Conservation (phyloP, 2,797 vertebrate genomes). For the Gobionotothen gibberifrons region DNA sequence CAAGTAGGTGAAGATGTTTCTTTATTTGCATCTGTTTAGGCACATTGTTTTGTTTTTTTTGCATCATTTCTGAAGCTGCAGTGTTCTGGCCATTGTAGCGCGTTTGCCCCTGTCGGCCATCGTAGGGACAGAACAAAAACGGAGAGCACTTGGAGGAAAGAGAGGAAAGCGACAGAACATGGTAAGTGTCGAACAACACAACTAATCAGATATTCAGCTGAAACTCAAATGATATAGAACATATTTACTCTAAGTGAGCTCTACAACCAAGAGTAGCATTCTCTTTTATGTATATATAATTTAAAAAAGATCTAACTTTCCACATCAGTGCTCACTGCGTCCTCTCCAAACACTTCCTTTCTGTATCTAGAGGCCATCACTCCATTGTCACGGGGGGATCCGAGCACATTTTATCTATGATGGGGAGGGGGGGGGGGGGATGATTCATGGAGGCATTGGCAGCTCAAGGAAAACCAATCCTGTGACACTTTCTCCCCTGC, state of each 20-base stretch:
- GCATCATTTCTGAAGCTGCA: too few relatives aligned
- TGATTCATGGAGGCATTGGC: constrained; percentile 82
- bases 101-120: too few relatives aligned
- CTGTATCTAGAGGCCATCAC: constrained; percentile 58
- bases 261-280: neutral
- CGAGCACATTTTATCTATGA: constrained; percentile 77
- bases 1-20: too few relatives aligned
- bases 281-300: neutral
- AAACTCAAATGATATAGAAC: neutral
- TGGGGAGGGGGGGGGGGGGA: constrained; percentile 47
- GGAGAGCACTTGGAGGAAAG: too few relatives aligned
- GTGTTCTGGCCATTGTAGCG: too few relatives aligned
- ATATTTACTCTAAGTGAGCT: neutral
- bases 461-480: constrained; percentile 85
- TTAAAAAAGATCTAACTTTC: constrained; percentile 6
- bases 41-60: too few relatives aligned
- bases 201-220: neutral
- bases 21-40: too few relatives aligned
- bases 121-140: too few relatives aligned
- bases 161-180: too few relatives aligned
- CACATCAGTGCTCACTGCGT: constrained; percentile 14
- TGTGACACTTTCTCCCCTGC: constrained; percentile 81
- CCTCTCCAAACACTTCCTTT: constrained; percentile 32
- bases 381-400: constrained; percentile 57
- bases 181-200: too few relatives aligned